These are phyloP conservation scores for Linnaemya vulpina DNA, from an alignment of 2,888 invertebrate species.

Conservation along the genomic window DNA sequence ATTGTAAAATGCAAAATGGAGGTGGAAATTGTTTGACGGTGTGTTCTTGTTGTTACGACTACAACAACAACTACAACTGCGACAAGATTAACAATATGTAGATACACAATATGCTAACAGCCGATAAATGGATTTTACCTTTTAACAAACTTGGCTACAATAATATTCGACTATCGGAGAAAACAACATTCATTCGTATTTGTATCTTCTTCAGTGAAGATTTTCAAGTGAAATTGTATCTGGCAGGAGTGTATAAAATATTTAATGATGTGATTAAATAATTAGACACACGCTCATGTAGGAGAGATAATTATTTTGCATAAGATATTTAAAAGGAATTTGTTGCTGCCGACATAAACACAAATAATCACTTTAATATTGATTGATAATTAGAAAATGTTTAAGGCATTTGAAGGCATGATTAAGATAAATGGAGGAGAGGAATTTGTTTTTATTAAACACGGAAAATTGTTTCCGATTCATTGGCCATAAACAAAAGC, in stretches of 20 bases:
- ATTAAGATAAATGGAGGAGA: too few species aligned
- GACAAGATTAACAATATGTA: too few species aligned
- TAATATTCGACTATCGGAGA: neutral
- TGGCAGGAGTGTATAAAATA: neutral
- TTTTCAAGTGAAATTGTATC: neutral
- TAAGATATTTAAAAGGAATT: neutral
- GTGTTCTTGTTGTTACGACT: constrained; percentile 13
- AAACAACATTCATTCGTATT: neutral
- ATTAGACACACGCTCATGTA: neutral
- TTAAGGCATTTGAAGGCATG: neutral
- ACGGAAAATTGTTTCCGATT: too few species aligned
- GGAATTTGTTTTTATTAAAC: too few species aligned
- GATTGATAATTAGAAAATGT: neutral
- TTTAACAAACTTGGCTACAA: neutral
- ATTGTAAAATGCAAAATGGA: constrained; percentile 56
- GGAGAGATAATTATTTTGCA: neutral
- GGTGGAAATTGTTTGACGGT: constrained; percentile 28
- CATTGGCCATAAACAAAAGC: too few species aligned
- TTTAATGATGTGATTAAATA: neutral
- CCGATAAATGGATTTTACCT: constrained; percentile 32
- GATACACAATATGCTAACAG: constrained; percentile 24
- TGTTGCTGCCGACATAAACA: neutral
- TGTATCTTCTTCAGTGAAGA: neutral
- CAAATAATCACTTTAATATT: neutral
- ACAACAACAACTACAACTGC: constrained; percentile 34